These are phyloP conservation scores for Nephrotoma appendiculata DNA, from an alignment of 2,888 invertebrate species.

Conservation along the genomic window DNA sequence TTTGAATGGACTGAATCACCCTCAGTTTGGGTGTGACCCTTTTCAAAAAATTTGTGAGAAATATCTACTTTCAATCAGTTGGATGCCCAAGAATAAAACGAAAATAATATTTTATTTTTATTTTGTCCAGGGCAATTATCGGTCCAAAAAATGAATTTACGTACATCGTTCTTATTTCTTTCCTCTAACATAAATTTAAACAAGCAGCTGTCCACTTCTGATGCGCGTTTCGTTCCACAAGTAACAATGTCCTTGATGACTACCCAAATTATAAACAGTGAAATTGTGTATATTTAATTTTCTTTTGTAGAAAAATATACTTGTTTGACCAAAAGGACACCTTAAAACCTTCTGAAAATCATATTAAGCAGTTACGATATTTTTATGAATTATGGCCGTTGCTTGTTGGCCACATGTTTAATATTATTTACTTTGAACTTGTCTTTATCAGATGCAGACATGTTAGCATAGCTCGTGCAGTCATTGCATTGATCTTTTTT, in stretches of 20 bases:
- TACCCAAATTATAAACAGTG: no score
- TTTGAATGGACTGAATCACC: no score
- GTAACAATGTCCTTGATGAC: no score
- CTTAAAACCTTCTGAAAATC: background rate
- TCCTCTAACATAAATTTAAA: no score
- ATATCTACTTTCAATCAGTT: no score
- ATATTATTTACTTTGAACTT: background rate
- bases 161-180: no score
- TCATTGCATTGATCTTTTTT: background rate
- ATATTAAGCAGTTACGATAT: background rate
- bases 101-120: background rate
- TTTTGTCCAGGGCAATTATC: background rate
- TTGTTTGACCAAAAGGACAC: background rate
- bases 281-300: background rate
- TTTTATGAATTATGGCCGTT: background rate
- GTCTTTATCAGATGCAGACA: background rate
- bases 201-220: no score
- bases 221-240: no score
- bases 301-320: background rate
- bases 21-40: no score
- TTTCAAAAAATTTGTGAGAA: no score
- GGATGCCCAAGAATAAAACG: background rate
- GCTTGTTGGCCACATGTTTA: background rate
- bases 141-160: no score
- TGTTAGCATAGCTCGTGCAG: background rate